A percentile compares a stretch with the other conserved stretches of the same genome.
Evolutionary conservation across 2,888 invertebrate species (phyloP).

Genomic region (Endotricha flammealis): DNA sequence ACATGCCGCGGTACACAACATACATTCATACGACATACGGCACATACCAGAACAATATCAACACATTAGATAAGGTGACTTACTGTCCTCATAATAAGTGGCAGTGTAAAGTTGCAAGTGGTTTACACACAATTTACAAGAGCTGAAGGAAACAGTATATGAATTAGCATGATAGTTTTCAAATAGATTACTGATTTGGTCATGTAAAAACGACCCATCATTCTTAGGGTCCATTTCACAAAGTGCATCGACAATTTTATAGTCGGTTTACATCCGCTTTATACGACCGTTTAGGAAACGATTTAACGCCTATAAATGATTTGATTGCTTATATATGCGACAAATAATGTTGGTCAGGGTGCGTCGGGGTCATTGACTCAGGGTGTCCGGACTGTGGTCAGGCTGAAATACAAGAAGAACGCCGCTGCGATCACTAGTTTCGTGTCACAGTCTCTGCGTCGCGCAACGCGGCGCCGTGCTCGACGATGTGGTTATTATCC

Average conservation of each 20-base stretch:
- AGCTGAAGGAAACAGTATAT: no score
- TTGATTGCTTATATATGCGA: constrained; percentile 43
- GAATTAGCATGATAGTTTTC: no score
- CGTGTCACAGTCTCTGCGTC: constrained; percentile 31
- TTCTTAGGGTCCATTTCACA: constrained; percentile 44
- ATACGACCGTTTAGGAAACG: constrained; percentile 52
- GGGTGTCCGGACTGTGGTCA: constrained; percentile 51
- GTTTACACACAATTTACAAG: no score
- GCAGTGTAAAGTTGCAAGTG: not conserved
- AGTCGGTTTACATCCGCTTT: constrained; percentile 54
- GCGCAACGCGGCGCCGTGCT: constrained; percentile 27
- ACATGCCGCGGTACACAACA: constrained; percentile 46
- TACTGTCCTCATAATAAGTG: not conserved
- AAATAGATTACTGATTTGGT: not conserved
- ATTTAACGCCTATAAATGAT: constrained; percentile 63
- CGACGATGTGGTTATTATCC: constrained; percentile 26
- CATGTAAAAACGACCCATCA: constrained; percentile 2
- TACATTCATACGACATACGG: constrained; percentile 23
- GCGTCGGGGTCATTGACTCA: constrained; percentile 57
- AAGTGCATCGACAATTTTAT: constrained; percentile 53
- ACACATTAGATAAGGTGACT: constrained; percentile 2
- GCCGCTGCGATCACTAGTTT: constrained; percentile 42
- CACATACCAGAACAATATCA: constrained; percentile 10
- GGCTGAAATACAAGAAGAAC: constrained; percentile 62
- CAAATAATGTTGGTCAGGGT: constrained; percentile 54